Evolutionary conservation across 2,797 vertebrate genomes (phyloP).

Genomic region (Miichthys miiuy): DNA sequence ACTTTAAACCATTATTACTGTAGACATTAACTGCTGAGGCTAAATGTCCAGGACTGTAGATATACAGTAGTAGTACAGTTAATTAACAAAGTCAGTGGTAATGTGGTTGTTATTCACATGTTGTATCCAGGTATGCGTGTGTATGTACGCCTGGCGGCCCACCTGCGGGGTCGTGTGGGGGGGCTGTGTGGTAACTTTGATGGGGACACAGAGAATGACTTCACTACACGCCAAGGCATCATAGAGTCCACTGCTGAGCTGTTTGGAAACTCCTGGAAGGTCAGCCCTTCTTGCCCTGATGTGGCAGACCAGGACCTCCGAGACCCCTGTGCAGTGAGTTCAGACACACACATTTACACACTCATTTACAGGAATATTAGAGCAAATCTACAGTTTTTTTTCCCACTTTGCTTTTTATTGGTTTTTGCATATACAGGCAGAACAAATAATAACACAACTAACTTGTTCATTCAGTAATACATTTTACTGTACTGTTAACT

Average conservation of each 20-base stretch:
- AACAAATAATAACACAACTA: no score
- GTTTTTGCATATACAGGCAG: no score
- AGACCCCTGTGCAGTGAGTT: conserved; percentile 89
- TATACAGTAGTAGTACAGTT: background rate
- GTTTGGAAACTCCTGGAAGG: conserved; percentile 94
- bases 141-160: conserved; percentile 86
- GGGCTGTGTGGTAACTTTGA: conserved; percentile 95
- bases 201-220: conserved; percentile 91
- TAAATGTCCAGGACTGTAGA: background rate
- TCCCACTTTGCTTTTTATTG: no score
- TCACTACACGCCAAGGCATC: conserved; percentile 89
- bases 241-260: conserved; percentile 89
- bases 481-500: no score
- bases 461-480: no score
- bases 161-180: conserved; percentile 83
- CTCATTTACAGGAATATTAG: background rate
- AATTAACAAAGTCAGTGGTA: background rate
- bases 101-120: background rate
- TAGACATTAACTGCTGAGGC: background rate
- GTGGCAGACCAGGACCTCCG: conserved; percentile 82
- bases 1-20: background rate
- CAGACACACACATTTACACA: background rate
- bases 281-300: conserved; percentile 92
- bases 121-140: conserved; percentile 89
- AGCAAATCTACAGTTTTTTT: background rate